A percentile compares a stretch with the other conserved stretches of the same genome.
Evolutionary conservation across 2,797 vertebrate genomes (phyloP).

Genomic region (Megaceryle alcyon): DNA sequence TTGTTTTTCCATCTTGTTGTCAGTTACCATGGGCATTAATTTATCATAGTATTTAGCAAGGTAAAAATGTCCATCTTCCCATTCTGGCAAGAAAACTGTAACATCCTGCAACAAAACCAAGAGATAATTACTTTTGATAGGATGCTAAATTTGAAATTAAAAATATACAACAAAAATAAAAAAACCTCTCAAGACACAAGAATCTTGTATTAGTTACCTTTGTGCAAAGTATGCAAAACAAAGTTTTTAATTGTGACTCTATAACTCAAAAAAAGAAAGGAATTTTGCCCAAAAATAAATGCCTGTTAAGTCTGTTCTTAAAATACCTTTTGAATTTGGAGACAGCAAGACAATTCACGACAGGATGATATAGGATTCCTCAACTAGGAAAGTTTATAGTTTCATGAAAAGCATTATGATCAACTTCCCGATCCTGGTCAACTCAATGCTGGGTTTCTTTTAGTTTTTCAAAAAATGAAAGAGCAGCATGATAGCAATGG

Average conservation of each 20-base stretch:
- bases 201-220: neutral
- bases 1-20: slow-evolving; percentile 98
- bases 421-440: neutral
- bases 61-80: slow-evolving; percentile 99
- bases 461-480: neutral
- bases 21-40: slow-evolving; percentile 97
- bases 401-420: neutral
- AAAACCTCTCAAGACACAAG: neutral
- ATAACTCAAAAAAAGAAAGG: neutral
- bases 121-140: neutral
- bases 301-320: neutral
- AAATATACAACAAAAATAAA: neutral
- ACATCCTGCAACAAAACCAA: slow-evolving; percentile 85
- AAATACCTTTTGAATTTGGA: neutral
- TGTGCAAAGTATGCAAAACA: neutral
- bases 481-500: neutral
- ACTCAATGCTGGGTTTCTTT: neutral
- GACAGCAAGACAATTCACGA: neutral
- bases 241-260: neutral
- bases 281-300: neutral
- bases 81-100: slow-evolving; percentile 91
- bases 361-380: neutral
- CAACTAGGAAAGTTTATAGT: neutral
- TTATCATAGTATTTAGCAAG: slow-evolving; percentile 99
- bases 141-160: neutral